phyloP scores from a whole-genome alignment of 2,797 vertebrate genomes.

The Ptychadena robeensis region DNA sequence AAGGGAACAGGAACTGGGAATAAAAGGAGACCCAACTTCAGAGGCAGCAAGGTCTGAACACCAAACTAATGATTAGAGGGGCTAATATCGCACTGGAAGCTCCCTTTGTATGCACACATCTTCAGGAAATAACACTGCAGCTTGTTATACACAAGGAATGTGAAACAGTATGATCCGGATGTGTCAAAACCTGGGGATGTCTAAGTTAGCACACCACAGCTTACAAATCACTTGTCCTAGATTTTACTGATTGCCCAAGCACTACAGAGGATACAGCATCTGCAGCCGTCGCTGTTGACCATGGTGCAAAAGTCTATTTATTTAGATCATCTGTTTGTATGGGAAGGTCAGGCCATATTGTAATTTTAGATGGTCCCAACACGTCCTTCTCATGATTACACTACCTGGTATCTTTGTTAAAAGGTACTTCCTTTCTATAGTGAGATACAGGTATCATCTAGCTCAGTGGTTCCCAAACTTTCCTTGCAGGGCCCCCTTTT shows the following conservation, averaged over 20 bases:
- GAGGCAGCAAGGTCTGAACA: constrained; percentile 18
- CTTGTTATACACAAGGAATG: constrained; percentile 28
- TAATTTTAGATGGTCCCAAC: neutral
- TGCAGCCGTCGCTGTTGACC: constrained; percentile 2
- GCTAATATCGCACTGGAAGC: constrained; percentile 17
- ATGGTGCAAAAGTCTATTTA: constrained; percentile 13
- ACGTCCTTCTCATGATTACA: neutral
- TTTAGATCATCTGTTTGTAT: constrained; percentile 20
- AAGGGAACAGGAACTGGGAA: constrained; percentile 32
- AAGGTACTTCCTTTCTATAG: neutral
- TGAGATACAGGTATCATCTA: too few relatives aligned
- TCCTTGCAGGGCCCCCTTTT: too few relatives aligned
- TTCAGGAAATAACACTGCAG: constrained; percentile 38
- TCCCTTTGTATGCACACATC: neutral
- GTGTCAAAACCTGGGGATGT: constrained; percentile 5
- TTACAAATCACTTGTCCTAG: constrained; percentile 28
- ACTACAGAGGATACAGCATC: neutral
- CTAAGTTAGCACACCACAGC: constrained; percentile 23
- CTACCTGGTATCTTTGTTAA: neutral
- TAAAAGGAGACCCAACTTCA: constrained; percentile 46
- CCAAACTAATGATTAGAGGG: constrained; percentile 41
- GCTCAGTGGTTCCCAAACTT: too few relatives aligned
- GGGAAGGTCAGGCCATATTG: neutral
- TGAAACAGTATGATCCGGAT: constrained; percentile 28
- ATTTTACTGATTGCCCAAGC: constrained; percentile 22